Conservation (phyloP, 2,888 invertebrate genomes). For the Cistogaster globosa region DNA sequence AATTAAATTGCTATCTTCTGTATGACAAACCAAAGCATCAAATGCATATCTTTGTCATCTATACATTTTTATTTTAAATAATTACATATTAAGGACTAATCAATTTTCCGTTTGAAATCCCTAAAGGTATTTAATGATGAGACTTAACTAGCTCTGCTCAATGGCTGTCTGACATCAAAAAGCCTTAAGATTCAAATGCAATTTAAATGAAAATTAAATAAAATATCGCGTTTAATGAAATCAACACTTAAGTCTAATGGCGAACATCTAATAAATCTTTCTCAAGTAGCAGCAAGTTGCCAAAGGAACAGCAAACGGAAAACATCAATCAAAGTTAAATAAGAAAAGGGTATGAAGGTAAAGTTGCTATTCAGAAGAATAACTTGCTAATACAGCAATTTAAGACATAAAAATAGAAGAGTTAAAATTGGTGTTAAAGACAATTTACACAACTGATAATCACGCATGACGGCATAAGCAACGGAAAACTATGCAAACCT, state of each 20-base stretch:
- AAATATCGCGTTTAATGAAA: slow-evolving; percentile 75
- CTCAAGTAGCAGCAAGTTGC: slow-evolving; percentile 41
- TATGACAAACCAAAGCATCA: slow-evolving; percentile 8
- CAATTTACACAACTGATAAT: slow-evolving; percentile 63
- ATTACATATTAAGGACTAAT: slow-evolving; percentile 64
- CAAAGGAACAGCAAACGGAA: slow-evolving; percentile 55
- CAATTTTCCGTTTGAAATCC: slow-evolving; percentile 62
- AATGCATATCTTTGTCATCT: slow-evolving; percentile 30
- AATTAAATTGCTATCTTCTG: slow-evolving; percentile 29
- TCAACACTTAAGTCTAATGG: slow-evolving; percentile 50
- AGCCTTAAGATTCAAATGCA: slow-evolving; percentile 64
- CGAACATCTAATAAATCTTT: slow-evolving; percentile 38
- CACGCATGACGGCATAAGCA: slow-evolving; percentile 54
- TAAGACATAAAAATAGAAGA: slow-evolving; percentile 14
- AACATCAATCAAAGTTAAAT: slow-evolving; percentile 66
- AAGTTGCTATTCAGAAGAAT: slow-evolving; percentile 10
- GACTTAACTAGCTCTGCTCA: slow-evolving; percentile 41
- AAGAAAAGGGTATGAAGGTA: slow-evolving; percentile 4
- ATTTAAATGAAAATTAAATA: slow-evolving; percentile 79
- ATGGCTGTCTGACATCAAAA: background rate
- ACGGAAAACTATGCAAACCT: slow-evolving; percentile 1
- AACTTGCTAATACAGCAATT: background rate
- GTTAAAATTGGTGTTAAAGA: slow-evolving; percentile 58
- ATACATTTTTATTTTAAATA: slow-evolving; percentile 51
- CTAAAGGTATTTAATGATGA: slow-evolving; percentile 57